phyloP scores from a whole-genome alignment of 2,888 invertebrate genomes.

The Drosophila mettleri region DNA sequence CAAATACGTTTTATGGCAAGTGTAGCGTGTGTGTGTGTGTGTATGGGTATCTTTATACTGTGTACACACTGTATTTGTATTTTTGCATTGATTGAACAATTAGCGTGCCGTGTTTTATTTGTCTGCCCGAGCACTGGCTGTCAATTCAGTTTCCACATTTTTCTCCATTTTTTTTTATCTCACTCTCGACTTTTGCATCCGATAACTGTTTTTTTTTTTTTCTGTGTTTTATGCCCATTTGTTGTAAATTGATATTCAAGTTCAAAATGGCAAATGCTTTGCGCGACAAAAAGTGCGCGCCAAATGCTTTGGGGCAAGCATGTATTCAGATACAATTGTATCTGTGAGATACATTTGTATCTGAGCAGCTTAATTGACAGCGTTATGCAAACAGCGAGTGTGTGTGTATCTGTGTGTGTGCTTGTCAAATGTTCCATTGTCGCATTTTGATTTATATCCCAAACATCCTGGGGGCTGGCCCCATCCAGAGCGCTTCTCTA shows the following conservation, averaged over 20 bases:
- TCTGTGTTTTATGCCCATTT: conserved; percentile 32
- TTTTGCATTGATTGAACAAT: conserved; percentile 77
- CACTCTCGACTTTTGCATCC: conserved; percentile 39
- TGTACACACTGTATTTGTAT: conserved; percentile 8
- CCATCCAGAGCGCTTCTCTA: conserved; percentile 34
- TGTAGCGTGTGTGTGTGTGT: not conserved
- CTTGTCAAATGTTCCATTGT: conserved; percentile 55
- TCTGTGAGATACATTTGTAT: conserved; percentile 61
- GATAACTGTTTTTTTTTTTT: conserved; percentile 40
- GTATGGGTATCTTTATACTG: conserved; percentile 4
- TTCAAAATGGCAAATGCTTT: conserved; percentile 81
- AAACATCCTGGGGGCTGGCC: conserved; percentile 57
- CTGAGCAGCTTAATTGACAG: conserved; percentile 65
- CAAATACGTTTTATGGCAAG: conserved; percentile 15
- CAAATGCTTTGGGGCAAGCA: conserved; percentile 56
- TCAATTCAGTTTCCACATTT: conserved; percentile 51
- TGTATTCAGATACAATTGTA: conserved; percentile 28
- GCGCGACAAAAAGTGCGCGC: conserved; percentile 76
- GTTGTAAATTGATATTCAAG: conserved; percentile 83
- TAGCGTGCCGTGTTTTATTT: conserved; percentile 46
- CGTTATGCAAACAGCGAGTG: conserved; percentile 67
- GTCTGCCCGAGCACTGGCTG: conserved; percentile 25
- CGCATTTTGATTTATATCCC: conserved; percentile 79
- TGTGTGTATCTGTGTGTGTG: conserved; percentile 33
- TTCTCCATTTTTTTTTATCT: conserved; percentile 33